phyloP scores from a whole-genome alignment of 2,113 vertebrate species.

The Cephalopterus ornatus region DNA sequence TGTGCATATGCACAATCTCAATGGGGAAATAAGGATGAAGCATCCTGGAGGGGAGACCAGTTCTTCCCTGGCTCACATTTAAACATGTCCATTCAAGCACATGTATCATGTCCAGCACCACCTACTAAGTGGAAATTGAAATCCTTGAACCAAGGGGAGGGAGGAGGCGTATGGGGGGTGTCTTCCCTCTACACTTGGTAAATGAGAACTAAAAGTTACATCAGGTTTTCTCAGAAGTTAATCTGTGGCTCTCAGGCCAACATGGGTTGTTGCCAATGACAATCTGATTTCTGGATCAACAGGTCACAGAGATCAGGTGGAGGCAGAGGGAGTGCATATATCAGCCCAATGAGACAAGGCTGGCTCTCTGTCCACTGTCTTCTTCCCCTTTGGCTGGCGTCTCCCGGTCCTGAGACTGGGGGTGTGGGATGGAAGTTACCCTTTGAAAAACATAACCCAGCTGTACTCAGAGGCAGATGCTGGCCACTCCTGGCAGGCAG shows the following conservation, averaged over 20 bases:
- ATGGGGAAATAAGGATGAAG: background rate
- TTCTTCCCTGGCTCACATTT: background rate
- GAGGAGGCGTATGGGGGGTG: background rate
- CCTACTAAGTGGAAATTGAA: background rate
- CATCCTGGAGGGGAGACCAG: background rate
- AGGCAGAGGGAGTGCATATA: background rate
- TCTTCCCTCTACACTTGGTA: conserved; percentile 16
- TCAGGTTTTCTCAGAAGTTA: conserved; percentile 60
- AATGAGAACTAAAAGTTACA: background rate
- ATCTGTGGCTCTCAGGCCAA: conserved; percentile 35
- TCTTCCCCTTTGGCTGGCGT: background rate
- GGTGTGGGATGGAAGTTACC: background rate
- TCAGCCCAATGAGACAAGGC: conserved; percentile 11
- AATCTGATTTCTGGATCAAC: conserved; percentile 16
- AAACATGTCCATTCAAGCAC: background rate
- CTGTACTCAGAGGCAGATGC: background rate
- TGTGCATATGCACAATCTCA: background rate
- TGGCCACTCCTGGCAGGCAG: background rate
- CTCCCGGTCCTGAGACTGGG: background rate
- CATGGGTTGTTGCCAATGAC: background rate
- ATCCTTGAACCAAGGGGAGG: background rate
- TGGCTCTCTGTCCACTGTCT: background rate
- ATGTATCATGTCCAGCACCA: background rate
- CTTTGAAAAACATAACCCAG: background rate
- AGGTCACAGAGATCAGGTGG: conserved; percentile 27